Evolutionary conservation across 2,888 invertebrate genomes (phyloP).

Genomic region (Hemaris fuciformis): DNA sequence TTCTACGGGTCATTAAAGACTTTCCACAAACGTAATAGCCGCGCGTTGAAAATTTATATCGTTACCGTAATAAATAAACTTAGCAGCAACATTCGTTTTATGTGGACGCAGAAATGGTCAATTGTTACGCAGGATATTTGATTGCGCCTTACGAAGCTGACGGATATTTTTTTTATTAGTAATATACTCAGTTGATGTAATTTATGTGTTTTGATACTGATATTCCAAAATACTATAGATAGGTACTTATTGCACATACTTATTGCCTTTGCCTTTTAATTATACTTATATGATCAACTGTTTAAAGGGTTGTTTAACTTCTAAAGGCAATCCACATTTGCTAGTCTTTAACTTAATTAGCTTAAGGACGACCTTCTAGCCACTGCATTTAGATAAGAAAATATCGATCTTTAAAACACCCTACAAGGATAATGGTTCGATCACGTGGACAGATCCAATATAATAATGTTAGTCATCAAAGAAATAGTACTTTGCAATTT

Average conservation of each 20-base stretch:
- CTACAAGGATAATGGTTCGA: too few relatives aligned
- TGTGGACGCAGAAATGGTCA: conserved; percentile 8
- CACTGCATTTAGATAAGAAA: too few relatives aligned
- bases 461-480: too few relatives aligned
- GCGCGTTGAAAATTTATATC: conserved; percentile 54
- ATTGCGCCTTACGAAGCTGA: not conserved
- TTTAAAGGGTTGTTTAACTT: not conserved
- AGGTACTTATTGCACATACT: too few relatives aligned
- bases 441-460: too few relatives aligned
- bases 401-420: too few relatives aligned
- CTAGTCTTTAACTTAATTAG: too few relatives aligned
- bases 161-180: not conserved
- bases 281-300: not conserved
- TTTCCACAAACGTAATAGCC: conserved; percentile 61
- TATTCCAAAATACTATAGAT: not conserved
- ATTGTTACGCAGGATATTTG: not conserved
- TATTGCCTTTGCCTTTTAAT: too few relatives aligned
- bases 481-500: too few relatives aligned
- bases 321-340: too few relatives aligned
- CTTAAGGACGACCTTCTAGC: too few relatives aligned
- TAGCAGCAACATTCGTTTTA: conserved; percentile 27
- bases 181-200: not conserved
- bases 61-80: conserved; percentile 32
- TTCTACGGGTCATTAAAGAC: conserved; percentile 68
- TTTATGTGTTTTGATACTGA: not conserved